Conservation (phyloP, 64 coral and sea anemone genomes). For the Pocillopora damicornis region DNA sequence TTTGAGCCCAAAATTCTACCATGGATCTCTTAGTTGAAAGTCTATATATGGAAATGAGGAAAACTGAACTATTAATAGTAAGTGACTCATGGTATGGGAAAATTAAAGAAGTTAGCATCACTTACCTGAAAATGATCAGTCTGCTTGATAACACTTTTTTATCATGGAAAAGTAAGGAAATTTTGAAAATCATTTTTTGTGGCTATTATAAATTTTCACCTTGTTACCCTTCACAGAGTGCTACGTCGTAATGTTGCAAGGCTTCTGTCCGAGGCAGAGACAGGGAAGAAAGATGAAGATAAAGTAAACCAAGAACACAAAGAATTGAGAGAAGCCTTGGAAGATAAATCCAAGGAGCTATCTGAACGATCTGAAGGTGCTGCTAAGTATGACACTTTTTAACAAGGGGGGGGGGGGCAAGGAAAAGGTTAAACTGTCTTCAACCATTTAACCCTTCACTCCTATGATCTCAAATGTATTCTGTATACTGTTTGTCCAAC, state of each 20-base stretch:
- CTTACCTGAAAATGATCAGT: no score
- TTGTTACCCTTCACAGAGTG: constrained; percentile 50
- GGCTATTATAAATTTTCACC: background rate
- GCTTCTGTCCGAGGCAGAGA: constrained; percentile 49
- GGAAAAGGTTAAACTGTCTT: background rate
- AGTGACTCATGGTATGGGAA: no score
- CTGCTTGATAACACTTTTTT: no score
- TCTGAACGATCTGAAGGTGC: constrained; percentile 74
- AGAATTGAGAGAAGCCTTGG: constrained; percentile 43
- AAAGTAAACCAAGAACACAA: constrained; percentile 47
- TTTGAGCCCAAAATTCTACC: no score
- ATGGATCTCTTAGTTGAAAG: no score
- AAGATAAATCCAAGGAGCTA: constrained; percentile 75
- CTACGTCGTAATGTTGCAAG: constrained; percentile 65
- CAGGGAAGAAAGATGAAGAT: constrained; percentile 44
- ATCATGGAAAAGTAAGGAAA: no score
- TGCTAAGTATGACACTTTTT: constrained; percentile 1
- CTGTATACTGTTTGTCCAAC: no score
- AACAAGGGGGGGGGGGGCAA: background rate
- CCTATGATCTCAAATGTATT: no score
- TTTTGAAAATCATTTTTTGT: no score
- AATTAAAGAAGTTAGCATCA: no score
- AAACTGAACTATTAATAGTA: no score
- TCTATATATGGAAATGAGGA: no score
- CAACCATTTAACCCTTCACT: background rate